Evolutionary conservation across 2,888 invertebrate species (phyloP).

Genomic region (Drosophila meridiana): DNA sequence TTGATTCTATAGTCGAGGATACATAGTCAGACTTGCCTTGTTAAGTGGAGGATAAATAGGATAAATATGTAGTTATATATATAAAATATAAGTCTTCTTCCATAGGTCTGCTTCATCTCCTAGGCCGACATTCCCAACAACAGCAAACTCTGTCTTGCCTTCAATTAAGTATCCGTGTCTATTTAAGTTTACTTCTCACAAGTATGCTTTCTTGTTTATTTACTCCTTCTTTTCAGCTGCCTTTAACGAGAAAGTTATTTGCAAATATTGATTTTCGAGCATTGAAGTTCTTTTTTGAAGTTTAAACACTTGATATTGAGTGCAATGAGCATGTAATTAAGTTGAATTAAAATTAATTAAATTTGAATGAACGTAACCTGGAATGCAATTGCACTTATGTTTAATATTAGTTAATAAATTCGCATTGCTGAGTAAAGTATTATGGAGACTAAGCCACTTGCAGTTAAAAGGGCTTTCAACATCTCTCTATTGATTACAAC

Average conservation of each 20-base stretch:
- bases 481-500: not conserved
- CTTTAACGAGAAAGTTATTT: not conserved
- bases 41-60: no score
- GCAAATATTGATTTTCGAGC: slow-evolving; percentile 6
- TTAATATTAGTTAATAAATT: not conserved
- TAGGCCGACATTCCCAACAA: not conserved
- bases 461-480: not conserved
- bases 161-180: not conserved
- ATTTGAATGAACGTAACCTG: not conserved
- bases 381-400: not conserved
- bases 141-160: not conserved
- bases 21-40: no score
- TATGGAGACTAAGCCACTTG: not conserved
- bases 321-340: not conserved
- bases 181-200: not conserved
- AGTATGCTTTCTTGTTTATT: not conserved
- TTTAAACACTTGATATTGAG: not conserved
- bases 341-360: slow-evolving; percentile 2
- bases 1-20: no score
- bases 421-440: not conserved
- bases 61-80: no score
- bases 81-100: not conserved
- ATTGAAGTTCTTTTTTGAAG: not conserved
- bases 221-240: not conserved
- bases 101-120: not conserved